Evolutionary conservation across 2,888 invertebrate species (phyloP), one percentile per base, ranked within the genome.

Genomic region (Apocheima hispidaria): DNA sequence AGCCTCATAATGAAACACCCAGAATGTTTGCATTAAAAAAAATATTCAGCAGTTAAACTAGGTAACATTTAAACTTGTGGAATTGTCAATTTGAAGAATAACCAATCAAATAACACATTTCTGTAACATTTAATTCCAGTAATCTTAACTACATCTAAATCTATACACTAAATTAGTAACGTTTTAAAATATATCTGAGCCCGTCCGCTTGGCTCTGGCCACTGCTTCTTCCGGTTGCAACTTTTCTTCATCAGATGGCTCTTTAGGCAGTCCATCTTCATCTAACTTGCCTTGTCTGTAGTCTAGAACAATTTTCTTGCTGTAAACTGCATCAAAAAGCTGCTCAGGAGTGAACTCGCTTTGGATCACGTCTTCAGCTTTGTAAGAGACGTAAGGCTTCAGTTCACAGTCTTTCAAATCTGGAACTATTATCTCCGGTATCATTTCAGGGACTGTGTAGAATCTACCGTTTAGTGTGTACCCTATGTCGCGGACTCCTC

Each of bases 361-460:
- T 81, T 98, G 97, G 10, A 93, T 85, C 0, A 98, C 94, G 59
- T 97, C 95, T 2, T 94, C 93, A 0, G 95, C 94, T 84, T 94
- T 95, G 84, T 99, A 99, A 0, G 98, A 97, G 0, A 99, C 99
- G 77, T 99, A 99, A 0, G 99, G 98, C 84, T 98, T 98, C 18
- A 99, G 88, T 88, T 96, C 90, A 79, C 96, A 99, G 69, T 93
- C 95, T 66, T 94, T 95, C 21, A 99, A 88, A 84, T 98, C 96
- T 0, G 99, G 99, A 2, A 99, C 99, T 58, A 99, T 95, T 14
- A 99, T 82, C 81, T 99, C 97, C 0, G 99, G 98, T 67, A 98
- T 94, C 95, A 96, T 98, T 93, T 99, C 99, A 1, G 96, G 96
- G 3, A 99, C 90, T 12, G 82, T 73, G 0, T 95, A 83, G 78